These are phyloP conservation scores for Apomyelois bistriatella DNA, from an alignment of 2,888 invertebrate species.

Conservation along the genomic window DNA sequence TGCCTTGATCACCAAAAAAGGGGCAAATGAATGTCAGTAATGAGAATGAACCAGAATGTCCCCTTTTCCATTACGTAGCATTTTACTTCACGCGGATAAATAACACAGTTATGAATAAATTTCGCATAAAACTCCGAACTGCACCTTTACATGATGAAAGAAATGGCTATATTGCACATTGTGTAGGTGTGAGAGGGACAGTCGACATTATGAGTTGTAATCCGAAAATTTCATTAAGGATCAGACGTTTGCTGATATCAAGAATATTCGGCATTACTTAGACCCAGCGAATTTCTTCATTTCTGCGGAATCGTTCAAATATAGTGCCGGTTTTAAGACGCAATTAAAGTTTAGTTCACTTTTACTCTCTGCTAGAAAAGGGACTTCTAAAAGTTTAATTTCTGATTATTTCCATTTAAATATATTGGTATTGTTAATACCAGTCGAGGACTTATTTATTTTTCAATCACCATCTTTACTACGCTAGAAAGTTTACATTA, in stretches of 20 bases:
- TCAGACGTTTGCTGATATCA: slow-evolving; percentile 72
- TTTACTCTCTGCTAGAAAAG: background rate
- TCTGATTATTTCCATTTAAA: too few relatives aligned
- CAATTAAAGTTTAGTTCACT: slow-evolving; percentile 34
- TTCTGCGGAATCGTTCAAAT: slow-evolving; percentile 59
- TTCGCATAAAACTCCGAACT: slow-evolving; percentile 77
- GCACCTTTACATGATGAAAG: slow-evolving; percentile 72
- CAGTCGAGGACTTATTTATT: too few relatives aligned
- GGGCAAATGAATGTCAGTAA: background rate
- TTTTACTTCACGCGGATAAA: slow-evolving; percentile 75
- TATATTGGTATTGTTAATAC: too few relatives aligned
- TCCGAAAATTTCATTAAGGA: slow-evolving; percentile 79
- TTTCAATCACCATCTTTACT: too few relatives aligned
- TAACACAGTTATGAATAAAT: slow-evolving; percentile 81
- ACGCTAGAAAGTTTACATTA: too few relatives aligned
- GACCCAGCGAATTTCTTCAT: slow-evolving; percentile 58
- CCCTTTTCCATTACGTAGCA: slow-evolving; percentile 64
- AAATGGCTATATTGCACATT: slow-evolving; percentile 38
- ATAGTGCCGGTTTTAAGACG: slow-evolving; percentile 50
- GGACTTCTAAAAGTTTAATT: too few relatives aligned
- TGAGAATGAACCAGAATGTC: slow-evolving; percentile 25
- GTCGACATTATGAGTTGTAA: slow-evolving; percentile 57
- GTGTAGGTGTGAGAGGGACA: slow-evolving; percentile 38
- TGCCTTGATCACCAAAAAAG: background rate
- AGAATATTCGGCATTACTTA: slow-evolving; percentile 72